Evolutionary conservation across 1,140 invertebrate genomes (phyloP).

Genomic region (Luehdorfia chinensis): DNA sequence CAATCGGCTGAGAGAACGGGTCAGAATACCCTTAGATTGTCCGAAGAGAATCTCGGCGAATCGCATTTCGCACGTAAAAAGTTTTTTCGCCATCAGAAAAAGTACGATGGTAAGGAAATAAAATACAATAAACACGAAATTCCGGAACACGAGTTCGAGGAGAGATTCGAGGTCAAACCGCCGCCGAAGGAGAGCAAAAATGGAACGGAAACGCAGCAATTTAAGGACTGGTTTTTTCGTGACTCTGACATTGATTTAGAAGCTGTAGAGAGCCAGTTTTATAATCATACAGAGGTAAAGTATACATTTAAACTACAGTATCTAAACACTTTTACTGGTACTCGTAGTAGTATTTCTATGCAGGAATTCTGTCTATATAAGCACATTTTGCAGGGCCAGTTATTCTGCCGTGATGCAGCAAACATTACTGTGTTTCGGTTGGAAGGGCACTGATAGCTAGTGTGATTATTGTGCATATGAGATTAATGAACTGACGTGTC

Average conservation of each 20-base stretch:
- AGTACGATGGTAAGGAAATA: slow-evolving; percentile 34
- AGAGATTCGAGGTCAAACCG: slow-evolving; percentile 75
- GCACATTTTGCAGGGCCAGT: too few relatives aligned
- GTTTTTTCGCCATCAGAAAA: slow-evolving; percentile 65
- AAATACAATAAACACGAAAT: slow-evolving; percentile 54
- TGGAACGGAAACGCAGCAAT: slow-evolving; percentile 33
- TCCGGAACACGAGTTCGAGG: slow-evolving; percentile 78
- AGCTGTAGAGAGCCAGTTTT: slow-evolving; percentile 45
- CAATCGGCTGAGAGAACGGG: slow-evolving; percentile 43
- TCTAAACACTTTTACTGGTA: too few relatives aligned
- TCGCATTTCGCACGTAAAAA: slow-evolving; percentile 38
- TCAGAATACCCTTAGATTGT: slow-evolving; percentile 31
- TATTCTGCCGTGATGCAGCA: too few relatives aligned
- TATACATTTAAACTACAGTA: too few relatives aligned
- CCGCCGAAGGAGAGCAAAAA: slow-evolving; percentile 45
- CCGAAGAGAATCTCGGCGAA: slow-evolving; percentile 31
- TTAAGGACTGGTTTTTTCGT: slow-evolving; percentile 63
- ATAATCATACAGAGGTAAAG: slow-evolving; percentile 54
- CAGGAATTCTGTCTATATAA: too few relatives aligned
- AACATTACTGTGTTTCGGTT: too few relatives aligned
- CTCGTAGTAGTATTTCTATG: too few relatives aligned
- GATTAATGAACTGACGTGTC: too few relatives aligned
- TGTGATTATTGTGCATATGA: too few relatives aligned
- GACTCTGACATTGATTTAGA: slow-evolving; percentile 56
- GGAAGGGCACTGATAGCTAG: too few relatives aligned